Percentiles rank a stretch among this genome's conserved stretches.
phyloP scores from a whole-genome alignment of 2,888 invertebrate species.

The Harpalus rufipes region DNA sequence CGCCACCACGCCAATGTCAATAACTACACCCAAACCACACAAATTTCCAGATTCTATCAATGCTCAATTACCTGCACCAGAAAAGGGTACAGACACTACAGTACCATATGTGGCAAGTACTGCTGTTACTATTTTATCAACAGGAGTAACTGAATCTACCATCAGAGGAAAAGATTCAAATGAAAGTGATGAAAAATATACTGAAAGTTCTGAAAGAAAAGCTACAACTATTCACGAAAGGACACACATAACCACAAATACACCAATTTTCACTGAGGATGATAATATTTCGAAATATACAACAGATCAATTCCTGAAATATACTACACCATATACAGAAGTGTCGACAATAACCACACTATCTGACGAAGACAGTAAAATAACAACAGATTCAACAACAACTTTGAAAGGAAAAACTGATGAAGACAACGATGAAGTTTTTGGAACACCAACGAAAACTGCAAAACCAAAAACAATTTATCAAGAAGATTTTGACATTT shows the following conservation, averaged over 20 bases:
- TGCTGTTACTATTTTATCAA: conserved; percentile 69
- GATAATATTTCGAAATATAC: neutral
- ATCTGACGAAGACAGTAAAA: conserved; percentile 44
- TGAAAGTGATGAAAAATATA: conserved; percentile 40
- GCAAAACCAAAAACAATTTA: conserved; percentile 61
- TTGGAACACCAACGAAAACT: conserved; percentile 58
- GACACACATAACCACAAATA: conserved; percentile 17
- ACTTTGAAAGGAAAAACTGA: conserved; percentile 42
- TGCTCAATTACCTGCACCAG: conserved; percentile 75
- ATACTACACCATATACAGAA: conserved; percentile 31
- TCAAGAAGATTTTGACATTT: conserved; percentile 64
- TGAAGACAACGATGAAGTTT: conserved; percentile 66
- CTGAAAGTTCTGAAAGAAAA: conserved; percentile 37
- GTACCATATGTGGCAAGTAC: conserved; percentile 71
- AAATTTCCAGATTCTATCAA: conserved; percentile 71
- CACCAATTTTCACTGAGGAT: conserved; percentile 25
- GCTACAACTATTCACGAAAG: conserved; percentile 50
- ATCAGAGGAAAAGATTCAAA: conserved; percentile 20
- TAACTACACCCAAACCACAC: conserved; percentile 56
- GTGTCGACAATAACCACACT: conserved; percentile 15
- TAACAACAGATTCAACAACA: conserved; percentile 57
- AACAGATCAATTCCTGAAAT: neutral
- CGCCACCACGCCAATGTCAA: conserved; percentile 56
- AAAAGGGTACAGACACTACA: conserved; percentile 71
- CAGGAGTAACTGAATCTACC: conserved; percentile 67